Base-by-base conservation (phyloP, 2,888 invertebrate species). In the Trichopria drosophilae region DNA sequence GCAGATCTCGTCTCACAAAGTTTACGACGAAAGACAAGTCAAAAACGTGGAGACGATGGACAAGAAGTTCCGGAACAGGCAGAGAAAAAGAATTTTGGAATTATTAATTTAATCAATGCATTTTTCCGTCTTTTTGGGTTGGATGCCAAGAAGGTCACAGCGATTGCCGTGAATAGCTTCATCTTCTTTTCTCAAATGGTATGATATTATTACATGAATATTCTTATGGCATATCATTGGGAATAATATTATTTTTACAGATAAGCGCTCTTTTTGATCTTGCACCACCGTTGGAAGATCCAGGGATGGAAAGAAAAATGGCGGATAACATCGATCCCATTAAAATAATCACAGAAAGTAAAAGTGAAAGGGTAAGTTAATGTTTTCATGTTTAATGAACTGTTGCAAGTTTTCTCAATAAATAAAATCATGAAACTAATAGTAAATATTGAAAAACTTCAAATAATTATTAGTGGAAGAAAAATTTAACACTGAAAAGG, bases 151-250 rank as follows among this genome's bases (percentile, higher is more conserved):
- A 88, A 88, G 75, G 80, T 91, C 53, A 86, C 88, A 22, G 90
- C 91, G 0, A 84, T 91, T 29, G 88, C 90, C 10, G 81, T 92
- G 12, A 92, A 92, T 71, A 88, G 88, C 15, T 80, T 91, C 12
- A 85, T 92, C 57, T 89, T 90, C 74, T 81, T 92, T 12, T 90
- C 91, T 1, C 90, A 91, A 77, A 80, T 90, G 84, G 91, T 90
- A 76, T 79, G 26, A 26, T 51, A 23, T 35, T 32, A 40, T 15
- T 19, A 19, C 7, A 12, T 29, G 7, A 28, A 41, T 37, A 15
- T 44, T 46, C 18, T 13, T 29, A 29, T 46, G 45, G 42, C 45
- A 44, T 52, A 18, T 39, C n/a, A n/a, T n/a, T n/a, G n/a, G n/a
- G n/a, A n/a, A n/a, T 24, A n/a, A 29, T 16, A 18, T 15, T 26